A percentile compares a stretch with the other conserved stretches of the same genome.
phyloP scores from a whole-genome alignment of 2,797 vertebrate genomes.

The Eulemur rubriventer region DNA sequence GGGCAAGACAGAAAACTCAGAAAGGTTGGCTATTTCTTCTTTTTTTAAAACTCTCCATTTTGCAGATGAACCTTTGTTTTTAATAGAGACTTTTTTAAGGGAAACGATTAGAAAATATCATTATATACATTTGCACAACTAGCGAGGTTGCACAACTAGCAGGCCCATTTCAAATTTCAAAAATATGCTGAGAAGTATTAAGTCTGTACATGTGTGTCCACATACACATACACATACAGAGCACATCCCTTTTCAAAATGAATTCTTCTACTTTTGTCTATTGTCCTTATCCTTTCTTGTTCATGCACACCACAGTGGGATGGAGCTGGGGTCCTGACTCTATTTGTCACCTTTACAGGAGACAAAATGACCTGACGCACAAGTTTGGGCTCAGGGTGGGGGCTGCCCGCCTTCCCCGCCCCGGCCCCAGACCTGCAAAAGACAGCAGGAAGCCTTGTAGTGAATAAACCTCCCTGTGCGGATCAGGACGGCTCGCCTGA shows the following conservation, averaged over 20 bases:
- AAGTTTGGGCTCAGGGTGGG: not conserved
- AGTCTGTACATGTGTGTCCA: fast-evolving
- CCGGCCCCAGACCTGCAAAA: not conserved
- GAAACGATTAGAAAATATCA: not conserved
- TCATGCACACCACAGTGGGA: fast-evolving
- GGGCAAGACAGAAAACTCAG: not conserved
- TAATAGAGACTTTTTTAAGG: not conserved
- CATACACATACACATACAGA: not conserved
- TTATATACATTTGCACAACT: too few relatives aligned
- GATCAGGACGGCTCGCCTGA: fast-evolving
- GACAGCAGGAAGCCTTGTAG: not conserved
- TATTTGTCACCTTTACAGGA: too few relatives aligned
- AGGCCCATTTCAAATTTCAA: not conserved
- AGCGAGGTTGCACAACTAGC: not conserved
- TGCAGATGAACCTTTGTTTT: not conserved
- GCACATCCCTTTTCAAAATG: not conserved
- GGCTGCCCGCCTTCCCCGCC: too few relatives aligned
- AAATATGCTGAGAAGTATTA: not conserved
- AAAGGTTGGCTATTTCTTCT: not conserved
- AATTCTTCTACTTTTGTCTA: not conserved
- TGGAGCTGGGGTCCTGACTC: not conserved
- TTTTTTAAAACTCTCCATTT: not conserved
- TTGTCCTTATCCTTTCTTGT: fast-evolving
- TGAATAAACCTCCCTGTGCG: not conserved
- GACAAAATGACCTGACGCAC: fast-evolving